Base-by-base conservation (phyloP, 2,888 invertebrate genomes). In the Axea sp. region DNA sequence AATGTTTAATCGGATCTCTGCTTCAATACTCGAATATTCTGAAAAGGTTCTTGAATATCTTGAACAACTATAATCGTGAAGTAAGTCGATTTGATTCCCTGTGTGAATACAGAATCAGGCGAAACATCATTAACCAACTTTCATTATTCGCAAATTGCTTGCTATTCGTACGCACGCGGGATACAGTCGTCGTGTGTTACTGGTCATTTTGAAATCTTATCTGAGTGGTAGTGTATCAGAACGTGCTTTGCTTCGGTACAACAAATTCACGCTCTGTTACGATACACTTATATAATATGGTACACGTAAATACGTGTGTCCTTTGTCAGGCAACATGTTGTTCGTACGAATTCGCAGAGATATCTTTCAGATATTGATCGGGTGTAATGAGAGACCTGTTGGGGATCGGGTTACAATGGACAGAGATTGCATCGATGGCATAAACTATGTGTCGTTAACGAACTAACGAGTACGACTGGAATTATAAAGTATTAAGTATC, bases 331-430 rank as follows among this genome's bases (percentile, higher is more conserved):
- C 12, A 31, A 49, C 37, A 62, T 12, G 62, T 22, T 49, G 49
- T 49, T 45, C 47, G n/a, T 49, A 49, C 51, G 41, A 49, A 51
- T 62, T 53, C 64, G 64, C 64, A 12, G 22, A 41, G 51, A 53
- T 64, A 43, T 43, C 43, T 43, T 64, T 9, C 11, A 39, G 64
- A 64, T 53, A 64, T 64, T 15, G 64, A 64, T 64, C 64, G 64
- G 11, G 6, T 31, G 64, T 64, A 64, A 64, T 51, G 53, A 26
- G 53, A 64, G 51, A 9, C 30, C 30, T 33, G 22, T 31, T 12
- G 8, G 28, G 22, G 24, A 51, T 62, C 51, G 35, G 35, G 35
- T 65, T 55, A 55, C 65, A 64, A 64, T 64, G 28, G 51, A 43
- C 43, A 33, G 15, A 39, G 49, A 51, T 43, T 33, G 3, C 26